Conservation (phyloP, 2,888 invertebrate species). For the Noctua janthina region DNA sequence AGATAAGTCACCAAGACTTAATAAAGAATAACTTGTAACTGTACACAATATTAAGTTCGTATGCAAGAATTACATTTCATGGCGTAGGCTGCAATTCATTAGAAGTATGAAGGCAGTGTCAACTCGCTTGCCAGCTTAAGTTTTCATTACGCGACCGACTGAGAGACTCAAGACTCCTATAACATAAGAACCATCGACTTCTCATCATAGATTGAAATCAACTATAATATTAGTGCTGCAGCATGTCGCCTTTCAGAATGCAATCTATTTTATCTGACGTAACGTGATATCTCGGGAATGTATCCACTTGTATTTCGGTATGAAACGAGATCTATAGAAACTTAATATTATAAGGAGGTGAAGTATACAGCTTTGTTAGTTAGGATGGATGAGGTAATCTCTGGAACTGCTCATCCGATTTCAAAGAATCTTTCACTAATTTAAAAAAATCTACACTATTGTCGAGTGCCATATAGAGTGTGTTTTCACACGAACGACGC, state of each 20-base stretch:
- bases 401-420: background rate
- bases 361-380: background rate
- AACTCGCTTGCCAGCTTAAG: constrained; percentile 25
- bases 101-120: constrained; percentile 15
- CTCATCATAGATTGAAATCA: background rate
- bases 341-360: background rate
- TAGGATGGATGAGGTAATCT: background rate
- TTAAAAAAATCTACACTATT: background rate
- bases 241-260: constrained; percentile 5
- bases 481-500: background rate
- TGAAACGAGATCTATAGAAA: background rate
- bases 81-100: constrained; percentile 11
- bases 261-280: constrained; percentile 2
- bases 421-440: background rate
- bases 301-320: background rate
- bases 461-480: background rate
- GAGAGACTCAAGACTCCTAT: background rate
- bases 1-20: background rate
- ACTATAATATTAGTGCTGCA: background rate
- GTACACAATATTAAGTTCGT: background rate
- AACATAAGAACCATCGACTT: background rate
- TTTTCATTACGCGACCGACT: constrained; percentile 26
- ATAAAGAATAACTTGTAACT: background rate
- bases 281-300: background rate
- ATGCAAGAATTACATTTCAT: background rate